Base-by-base conservation (phyloP, 2,113 vertebrate species). In the Elaphurus davidianus region DNA sequence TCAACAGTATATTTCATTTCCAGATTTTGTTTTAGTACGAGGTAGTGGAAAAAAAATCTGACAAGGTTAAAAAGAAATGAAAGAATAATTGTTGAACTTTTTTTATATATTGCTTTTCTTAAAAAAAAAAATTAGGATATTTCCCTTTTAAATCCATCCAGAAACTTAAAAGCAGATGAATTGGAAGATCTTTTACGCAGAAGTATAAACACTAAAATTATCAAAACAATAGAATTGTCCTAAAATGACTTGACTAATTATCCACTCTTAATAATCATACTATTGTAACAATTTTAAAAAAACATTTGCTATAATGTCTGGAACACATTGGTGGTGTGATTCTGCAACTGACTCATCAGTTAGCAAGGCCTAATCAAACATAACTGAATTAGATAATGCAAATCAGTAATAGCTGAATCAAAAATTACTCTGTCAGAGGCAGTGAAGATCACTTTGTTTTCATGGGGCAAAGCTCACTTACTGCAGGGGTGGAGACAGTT, bases 161-260 rank as follows among this genome's bases (percentile, higher is more conserved):
- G 93, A 90, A 89, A 95, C 8, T 40, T 96, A 43, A 91, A 91
- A 93, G 40, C 50, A 30, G 11, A 94, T 21, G 6, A 93, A 60
- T 40, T 14, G 50, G n/a, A 88, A 93, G 36, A 40, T 84, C 52
- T 97, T 97, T 47, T 85, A 79, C 25, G 1, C 10, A 81, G 30
- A n/a, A 90, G 8, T 76, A 76, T 74, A 91, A 92, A 78, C 10
- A 59, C 1, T 71, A 33, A 96, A 67, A 54, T 94, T 50, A 67
- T 89, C 64, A 50, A 64, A 52, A 95, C 3, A 71, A 60, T 74
- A 88, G 64, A 55, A 57, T 15, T 74, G 36, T 91, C 27, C 43
- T 90, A 81, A 93, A 95, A 93, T 60, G 8, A 93, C 43, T 17
- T 91, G 21, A 96, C n/a, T 96, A 2, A 88, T 93, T 88, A 88